Percentiles rank a stretch among this genome's conserved stretches.
Conservation (phyloP, 2,113 vertebrate genomes). For the Turdus rufiventris region DNA sequence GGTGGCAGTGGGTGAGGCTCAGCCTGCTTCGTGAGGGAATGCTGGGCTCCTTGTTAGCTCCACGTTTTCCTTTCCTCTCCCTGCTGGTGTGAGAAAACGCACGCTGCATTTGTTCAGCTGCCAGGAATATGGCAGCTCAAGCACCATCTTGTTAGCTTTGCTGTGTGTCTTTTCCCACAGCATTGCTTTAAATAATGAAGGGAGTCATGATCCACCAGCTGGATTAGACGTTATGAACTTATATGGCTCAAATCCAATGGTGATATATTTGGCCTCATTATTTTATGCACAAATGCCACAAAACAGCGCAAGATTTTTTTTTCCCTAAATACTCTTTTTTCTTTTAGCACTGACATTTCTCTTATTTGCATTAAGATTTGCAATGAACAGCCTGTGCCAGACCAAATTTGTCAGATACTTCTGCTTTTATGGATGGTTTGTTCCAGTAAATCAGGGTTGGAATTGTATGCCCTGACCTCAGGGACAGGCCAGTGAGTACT, state of each 20-base stretch:
- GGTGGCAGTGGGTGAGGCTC: conserved; percentile 23
- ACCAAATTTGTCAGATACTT: conserved; percentile 46
- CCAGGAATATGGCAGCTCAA: conserved; percentile 59
- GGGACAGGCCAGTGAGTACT: background rate
- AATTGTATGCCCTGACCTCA: background rate
- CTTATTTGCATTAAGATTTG: conserved; percentile 64
- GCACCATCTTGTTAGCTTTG: conserved; percentile 59
- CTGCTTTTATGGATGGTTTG: background rate
- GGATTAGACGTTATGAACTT: conserved; percentile 59
- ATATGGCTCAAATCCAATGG: conserved; percentile 47
- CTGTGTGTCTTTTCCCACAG: conserved; percentile 62
- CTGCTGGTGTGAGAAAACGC: conserved; percentile 62
- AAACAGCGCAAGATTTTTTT: conserved; percentile 43
- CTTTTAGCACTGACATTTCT: conserved; percentile 61
- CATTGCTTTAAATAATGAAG: conserved; percentile 67
- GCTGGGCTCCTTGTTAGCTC: conserved; percentile 38
- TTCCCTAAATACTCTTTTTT: conserved; percentile 46
- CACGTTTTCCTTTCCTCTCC: conserved; percentile 50
- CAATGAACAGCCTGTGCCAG: conserved; percentile 50
- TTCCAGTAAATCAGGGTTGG: background rate
- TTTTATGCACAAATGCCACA: conserved; percentile 65
- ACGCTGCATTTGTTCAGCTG: conserved; percentile 36
- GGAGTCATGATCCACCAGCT: conserved; percentile 60
- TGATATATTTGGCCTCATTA: conserved; percentile 67
- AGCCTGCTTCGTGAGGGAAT: background rate